Evolutionary conservation across 1,140 invertebrate genomes (phyloP), one percentile per base, ranked within the genome.

Genomic region (Bathynomus jamesi): DNA sequence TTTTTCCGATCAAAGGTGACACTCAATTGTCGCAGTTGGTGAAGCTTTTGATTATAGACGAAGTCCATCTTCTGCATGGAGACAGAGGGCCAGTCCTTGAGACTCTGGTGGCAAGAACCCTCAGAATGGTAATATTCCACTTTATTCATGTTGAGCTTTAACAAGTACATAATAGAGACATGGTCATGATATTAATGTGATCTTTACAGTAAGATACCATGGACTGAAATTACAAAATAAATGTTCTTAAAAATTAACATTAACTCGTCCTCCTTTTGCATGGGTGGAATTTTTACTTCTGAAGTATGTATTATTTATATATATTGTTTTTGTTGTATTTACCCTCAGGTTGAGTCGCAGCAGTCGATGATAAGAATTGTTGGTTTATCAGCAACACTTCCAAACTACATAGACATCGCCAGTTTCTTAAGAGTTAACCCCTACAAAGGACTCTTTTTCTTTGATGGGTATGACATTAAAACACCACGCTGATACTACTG

Each of bases 41-140:
- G 0, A 92, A 93, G 79, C 83, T 99, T 10, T 83, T 99, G 0
- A 99, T 99, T 75, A 96, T 99, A 78, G 98, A 99, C 83, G 98
- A 99, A 85, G 95, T 99, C 1, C 98, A 99, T 83, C 84, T 99
- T 10, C 83, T 99, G 28, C 96, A 99, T 81, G 95, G 96, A 7
- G 96, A 99, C 79, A 85, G 98, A 81, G 98, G 97, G 13, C 94
- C 97, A 0, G 98, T 99, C 10, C 92, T 99, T 28, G 98, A 99
- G 83, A 93, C 95, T 3, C 83, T 99, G 4, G 96, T 99, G 0
- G 96, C 98, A 0, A 85, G 98, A 75, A 99, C 96, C 0, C 83
- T 99, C 3, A 85, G 96, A 79, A 92, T 95, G 83, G 90, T 89
- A 72, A 74, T 74, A n/a, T n/a, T n/a, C n/a, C n/a, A n/a, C n/a